Evolutionary conservation across 1,140 invertebrate species (phyloP), one percentile per base, ranked within the genome.

Genomic region (Dysdera silvatica): DNA sequence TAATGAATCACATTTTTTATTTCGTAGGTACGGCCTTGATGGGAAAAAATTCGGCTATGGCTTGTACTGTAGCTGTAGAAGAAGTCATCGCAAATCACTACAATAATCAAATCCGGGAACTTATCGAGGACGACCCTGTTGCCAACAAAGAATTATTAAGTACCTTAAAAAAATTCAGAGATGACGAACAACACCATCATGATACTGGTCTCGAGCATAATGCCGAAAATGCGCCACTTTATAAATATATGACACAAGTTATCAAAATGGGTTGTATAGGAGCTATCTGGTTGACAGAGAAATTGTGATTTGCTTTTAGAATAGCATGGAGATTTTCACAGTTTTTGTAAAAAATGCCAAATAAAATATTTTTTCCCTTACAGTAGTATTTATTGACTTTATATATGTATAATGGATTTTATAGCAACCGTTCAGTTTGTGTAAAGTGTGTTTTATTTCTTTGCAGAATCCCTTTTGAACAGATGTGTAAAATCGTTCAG

Each of bases 21-120:
- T 26, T 66, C 71, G 32, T 66, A 82, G 86, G 84, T 0, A 79
- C 87, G 32, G 91, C 91, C 1, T 72, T 97, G 24, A 73, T 98
- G 66, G 95, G 95, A 18, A 87, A 94, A 76, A 91, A 97, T 80
- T 93, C 89, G 31, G 96, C 96, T 0, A 99, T 99, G 96, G 95
- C 97, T 0, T 99, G 96, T 75, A 99, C 97, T 0, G 95, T 98
- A 2, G 97, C 97, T 12, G 96, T 99, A 0, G 97, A 99, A 78
- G 87, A 91, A 14, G 90, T 95, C 0, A 99, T 99, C 68, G 91
- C 94, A 2, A 87, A 98, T 64, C 97, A 99, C 78, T 99, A 99
- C 78, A 98, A 99, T 76, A 90, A 95, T 73, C 96, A 99, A 77
- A 81, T 99, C n/a, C 79, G 95, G 67, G 82, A 86, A 49, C 79